Conservation (phyloP, 64 coral and sea anemone species). For the Acropora yongei region DNA sequence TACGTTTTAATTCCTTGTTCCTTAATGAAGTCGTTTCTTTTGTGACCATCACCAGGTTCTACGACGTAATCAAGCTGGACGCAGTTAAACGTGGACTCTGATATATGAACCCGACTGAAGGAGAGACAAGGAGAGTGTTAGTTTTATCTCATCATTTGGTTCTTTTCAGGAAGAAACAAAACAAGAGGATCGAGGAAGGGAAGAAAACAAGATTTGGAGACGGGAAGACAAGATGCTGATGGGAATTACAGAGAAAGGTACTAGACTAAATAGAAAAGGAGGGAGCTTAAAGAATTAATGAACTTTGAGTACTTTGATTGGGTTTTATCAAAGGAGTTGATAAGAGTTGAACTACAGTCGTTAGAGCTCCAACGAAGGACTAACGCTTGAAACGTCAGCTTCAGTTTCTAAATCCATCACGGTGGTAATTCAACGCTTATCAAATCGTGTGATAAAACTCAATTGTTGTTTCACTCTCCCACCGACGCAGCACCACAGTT, state of each 20-base stretch:
- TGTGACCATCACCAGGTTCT: constrained; percentile 79
- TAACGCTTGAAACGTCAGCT: too few species aligned
- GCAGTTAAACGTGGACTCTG: constrained; percentile 80
- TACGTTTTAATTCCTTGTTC: constrained; percentile 86
- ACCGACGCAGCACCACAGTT: too few species aligned
- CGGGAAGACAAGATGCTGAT: neutral
- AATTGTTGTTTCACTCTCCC: too few species aligned
- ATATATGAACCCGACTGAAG: constrained; percentile 93
- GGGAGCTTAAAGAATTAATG: too few species aligned
- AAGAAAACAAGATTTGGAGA: neutral
- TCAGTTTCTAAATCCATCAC: too few species aligned
- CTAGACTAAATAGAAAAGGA: neutral
- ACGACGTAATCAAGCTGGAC: constrained; percentile 89
- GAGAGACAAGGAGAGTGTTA: neutral
- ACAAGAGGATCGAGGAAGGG: neutral
- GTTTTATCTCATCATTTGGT: neutral
- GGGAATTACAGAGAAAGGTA: too few species aligned
- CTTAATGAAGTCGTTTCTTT: constrained; percentile 89
- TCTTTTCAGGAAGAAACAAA: neutral
- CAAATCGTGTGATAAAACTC: too few species aligned
- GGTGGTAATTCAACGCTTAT: too few species aligned
- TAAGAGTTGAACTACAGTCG: too few species aligned
- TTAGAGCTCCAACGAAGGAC: too few species aligned
- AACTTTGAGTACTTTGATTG: too few species aligned
- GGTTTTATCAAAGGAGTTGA: too few species aligned